Evolutionary conservation across 2,113 vertebrate species (phyloP), one percentile per base, ranked within the genome.

Genomic region (Vidua macroura): DNA sequence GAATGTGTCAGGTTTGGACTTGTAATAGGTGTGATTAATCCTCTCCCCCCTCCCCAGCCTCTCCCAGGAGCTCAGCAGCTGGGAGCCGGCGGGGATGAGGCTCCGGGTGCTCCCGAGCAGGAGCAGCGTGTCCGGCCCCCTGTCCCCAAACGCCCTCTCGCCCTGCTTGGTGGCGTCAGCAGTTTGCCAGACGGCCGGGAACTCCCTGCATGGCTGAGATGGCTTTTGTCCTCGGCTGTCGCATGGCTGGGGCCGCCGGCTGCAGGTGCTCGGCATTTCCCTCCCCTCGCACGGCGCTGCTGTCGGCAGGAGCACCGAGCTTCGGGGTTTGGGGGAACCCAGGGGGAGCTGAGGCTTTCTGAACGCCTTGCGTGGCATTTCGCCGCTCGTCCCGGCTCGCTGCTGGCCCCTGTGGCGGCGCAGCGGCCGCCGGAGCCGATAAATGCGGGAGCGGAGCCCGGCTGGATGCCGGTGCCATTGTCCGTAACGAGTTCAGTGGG

Each of bases 131-230:
- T 56, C 90, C 13, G 4, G 78, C 43, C 84, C 69, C 67, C 81
- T 93, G 88, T 96, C 96, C 90, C 93, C 87, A 73, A 31, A 76
- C 21, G 86, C 90, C 92, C 88, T 88, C 79, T 86, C 33, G 7
- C 69, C 86, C 39, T 21, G 39, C 3, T 41, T 20, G 3, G 5
- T 83, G 91, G 64, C 17, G 23, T 86, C 95, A 91, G 94, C 90
- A 60, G 4, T 56, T 73, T 60, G 75, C 76, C 75, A 88, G 80
- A 1, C 35, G 10, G 16, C 83, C 1, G 37, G 93, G 93, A 95
- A 33, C 83, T 88, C 95, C 96, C 89, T 2, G 72, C 7, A 1
- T 24, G 72, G 41, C 86, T 77, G 49, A 23, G 79, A 73, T 66
- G 83, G 43, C 83, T 94, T 90, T 93, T 90, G 88, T 96, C 79